These are phyloP conservation scores for Sarcophaga carnaria DNA, from an alignment of 2,888 invertebrate species.

Conservation along the genomic window DNA sequence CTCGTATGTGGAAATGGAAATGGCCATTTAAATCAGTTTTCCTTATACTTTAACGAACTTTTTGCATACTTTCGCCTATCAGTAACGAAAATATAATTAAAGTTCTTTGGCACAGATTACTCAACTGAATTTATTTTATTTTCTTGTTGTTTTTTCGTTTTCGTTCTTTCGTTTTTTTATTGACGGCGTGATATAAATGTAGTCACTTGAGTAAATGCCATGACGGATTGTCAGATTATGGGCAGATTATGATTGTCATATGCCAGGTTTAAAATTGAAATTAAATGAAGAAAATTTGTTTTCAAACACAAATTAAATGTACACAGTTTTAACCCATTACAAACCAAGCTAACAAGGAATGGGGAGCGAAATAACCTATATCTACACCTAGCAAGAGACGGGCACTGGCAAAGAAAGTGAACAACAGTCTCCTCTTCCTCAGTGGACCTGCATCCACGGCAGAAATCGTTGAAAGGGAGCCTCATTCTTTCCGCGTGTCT, in stretches of 20 bases:
- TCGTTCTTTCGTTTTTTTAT: no score
- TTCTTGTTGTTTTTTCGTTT: not conserved
- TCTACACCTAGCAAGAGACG: no score
- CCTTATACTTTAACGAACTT: not conserved
- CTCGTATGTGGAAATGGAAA: not conserved
- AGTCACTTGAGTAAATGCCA: not conserved
- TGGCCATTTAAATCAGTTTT: slow-evolving; percentile 36
- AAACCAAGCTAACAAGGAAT: no score
- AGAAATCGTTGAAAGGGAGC: no score
- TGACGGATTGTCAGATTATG: not conserved
- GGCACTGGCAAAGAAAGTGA: no score
- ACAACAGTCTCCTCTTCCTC: no score
- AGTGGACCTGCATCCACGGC: no score
- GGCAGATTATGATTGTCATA: not conserved
- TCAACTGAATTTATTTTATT: not conserved
- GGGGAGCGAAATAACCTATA: no score
- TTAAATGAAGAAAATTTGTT: not conserved
- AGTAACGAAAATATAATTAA: not conserved
- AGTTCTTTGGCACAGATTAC: not conserved
- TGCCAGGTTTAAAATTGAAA: not conserved
- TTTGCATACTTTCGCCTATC: not conserved
- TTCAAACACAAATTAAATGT: no score
- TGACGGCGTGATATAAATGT: not conserved
- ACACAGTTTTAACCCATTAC: no score
- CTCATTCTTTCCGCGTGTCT: no score